A percentile compares a stretch with the other conserved stretches of the same genome.
phyloP scores from a whole-genome alignment of 2,113 vertebrate species.

The Chamaea fasciata region DNA sequence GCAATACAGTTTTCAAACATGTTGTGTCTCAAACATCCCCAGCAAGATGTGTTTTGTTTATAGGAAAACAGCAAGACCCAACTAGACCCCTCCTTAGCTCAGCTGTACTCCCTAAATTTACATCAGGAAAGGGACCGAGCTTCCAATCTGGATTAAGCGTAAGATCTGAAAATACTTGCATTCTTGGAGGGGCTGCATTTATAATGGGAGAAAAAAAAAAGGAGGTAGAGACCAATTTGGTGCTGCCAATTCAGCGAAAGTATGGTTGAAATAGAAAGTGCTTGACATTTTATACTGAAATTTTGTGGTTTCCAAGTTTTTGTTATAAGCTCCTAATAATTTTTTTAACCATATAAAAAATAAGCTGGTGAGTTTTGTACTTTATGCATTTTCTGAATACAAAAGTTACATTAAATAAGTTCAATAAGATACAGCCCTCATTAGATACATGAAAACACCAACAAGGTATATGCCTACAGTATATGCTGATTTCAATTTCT shows the following conservation, averaged over 20 bases:
- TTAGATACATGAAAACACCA: background rate
- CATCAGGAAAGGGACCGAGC: background rate
- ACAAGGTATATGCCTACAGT: background rate
- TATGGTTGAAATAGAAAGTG: background rate
- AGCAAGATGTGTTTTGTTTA: background rate
- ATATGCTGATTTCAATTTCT: background rate
- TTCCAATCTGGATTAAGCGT: background rate
- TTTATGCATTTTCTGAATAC: background rate
- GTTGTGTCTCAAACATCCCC: background rate
- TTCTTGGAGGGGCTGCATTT: background rate
- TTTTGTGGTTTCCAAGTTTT: background rate
- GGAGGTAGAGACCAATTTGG: background rate
- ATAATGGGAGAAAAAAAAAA: background rate
- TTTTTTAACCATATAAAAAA: background rate
- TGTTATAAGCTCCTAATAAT: constrained; percentile 19
- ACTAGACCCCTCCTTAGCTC: background rate
- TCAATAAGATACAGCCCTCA: background rate
- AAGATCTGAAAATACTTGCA: background rate
- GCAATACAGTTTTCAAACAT: background rate
- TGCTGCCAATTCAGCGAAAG: background rate
- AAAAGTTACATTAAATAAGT: background rate
- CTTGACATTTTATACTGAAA: background rate
- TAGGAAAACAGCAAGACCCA: background rate
- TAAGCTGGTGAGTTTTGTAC: background rate
- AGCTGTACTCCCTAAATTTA: background rate